Percentiles rank a stretch among this genome's conserved stretches.
phyloP scores from a whole-genome alignment of 1,140 invertebrate genomes.

The Gonatopus flavifemur region DNA sequence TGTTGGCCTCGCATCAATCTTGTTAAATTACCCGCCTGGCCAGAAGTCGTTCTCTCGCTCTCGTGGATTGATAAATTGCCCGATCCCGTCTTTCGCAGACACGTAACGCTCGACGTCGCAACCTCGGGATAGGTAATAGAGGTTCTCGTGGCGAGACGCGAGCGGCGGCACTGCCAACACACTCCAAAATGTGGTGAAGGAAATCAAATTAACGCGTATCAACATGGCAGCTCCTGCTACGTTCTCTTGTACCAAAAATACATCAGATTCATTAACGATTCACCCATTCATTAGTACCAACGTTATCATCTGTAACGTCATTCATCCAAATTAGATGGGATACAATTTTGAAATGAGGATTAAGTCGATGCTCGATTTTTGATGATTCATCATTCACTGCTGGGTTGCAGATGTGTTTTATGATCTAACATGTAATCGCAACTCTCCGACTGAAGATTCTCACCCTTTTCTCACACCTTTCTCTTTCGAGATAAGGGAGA shows the following conservation, averaged over 20 bases:
- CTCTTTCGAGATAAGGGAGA: not conserved
- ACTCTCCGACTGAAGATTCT: too few species aligned
- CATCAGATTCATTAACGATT: too few species aligned
- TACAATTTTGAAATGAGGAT: too few species aligned
- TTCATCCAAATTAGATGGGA: too few species aligned
- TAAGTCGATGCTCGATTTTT: too few species aligned
- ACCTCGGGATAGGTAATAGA: slow-evolving; percentile 21
- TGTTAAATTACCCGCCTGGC: slow-evolving; percentile 56
- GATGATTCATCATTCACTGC: too few species aligned
- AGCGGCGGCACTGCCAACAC: slow-evolving; percentile 4
- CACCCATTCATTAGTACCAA: slow-evolving; percentile 2
- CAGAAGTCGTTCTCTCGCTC: slow-evolving; percentile 49
- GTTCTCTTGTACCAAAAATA: slow-evolving; percentile 13
- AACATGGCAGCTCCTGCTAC: slow-evolving; percentile 10
- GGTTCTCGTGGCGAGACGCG: slow-evolving; percentile 26
- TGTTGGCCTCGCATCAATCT: slow-evolving; percentile 56
- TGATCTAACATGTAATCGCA: too few species aligned
- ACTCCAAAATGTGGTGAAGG: slow-evolving; percentile 39
- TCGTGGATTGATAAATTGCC: slow-evolving; percentile 56
- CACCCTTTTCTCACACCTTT: not conserved
- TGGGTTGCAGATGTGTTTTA: not conserved
- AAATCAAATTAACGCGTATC: slow-evolving; percentile 53
- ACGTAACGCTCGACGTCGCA: slow-evolving; percentile 45
- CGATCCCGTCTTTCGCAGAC: slow-evolving; percentile 47
- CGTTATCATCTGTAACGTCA: too few species aligned